phyloP scores from a whole-genome alignment of 2,888 invertebrate genomes.

The Netelia virgata region DNA sequence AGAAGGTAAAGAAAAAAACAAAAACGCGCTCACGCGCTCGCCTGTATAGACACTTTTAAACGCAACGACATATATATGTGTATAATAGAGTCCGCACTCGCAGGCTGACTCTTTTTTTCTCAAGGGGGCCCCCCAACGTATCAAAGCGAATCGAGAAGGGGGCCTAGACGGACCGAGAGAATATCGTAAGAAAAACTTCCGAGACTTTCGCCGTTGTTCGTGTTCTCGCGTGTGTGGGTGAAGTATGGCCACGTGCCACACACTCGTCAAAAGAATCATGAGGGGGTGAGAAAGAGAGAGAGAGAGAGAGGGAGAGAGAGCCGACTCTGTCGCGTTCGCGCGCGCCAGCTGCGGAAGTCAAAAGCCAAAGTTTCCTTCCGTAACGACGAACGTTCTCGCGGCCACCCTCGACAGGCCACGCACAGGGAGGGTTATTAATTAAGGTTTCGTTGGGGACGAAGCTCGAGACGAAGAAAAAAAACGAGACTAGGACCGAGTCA shows the following conservation, averaged over 20 bases:
- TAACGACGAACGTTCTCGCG: conserved; percentile 60
- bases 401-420: conserved; percentile 59
- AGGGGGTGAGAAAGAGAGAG: conserved; percentile 17
- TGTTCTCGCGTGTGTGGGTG: conserved; percentile 63
- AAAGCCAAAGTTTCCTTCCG: conserved; percentile 67
- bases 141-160: conserved; percentile 68
- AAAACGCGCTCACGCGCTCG: conserved; percentile 48
- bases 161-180: conserved; percentile 53
- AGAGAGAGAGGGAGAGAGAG: conserved; percentile 14
- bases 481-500: background rate
- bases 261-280: conserved; percentile 41
- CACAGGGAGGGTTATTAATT: conserved; percentile 56
- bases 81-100: conserved; percentile 60
- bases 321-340: conserved; percentile 37
- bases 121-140: conserved; percentile 65
- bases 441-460: conserved; percentile 54
- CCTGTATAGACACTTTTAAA: conserved; percentile 49
- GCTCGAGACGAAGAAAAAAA: conserved; percentile 10
- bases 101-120: conserved; percentile 65
- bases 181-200: conserved; percentile 58
- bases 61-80: conserved; percentile 36
- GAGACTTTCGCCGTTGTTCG: conserved; percentile 58
- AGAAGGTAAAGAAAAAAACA: conserved; percentile 1
- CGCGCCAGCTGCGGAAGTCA: conserved; percentile 71
- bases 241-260: conserved; percentile 70